These are phyloP conservation scores for Tachina fera DNA, from an alignment of 2,888 invertebrate species.

Conservation along the genomic window DNA sequence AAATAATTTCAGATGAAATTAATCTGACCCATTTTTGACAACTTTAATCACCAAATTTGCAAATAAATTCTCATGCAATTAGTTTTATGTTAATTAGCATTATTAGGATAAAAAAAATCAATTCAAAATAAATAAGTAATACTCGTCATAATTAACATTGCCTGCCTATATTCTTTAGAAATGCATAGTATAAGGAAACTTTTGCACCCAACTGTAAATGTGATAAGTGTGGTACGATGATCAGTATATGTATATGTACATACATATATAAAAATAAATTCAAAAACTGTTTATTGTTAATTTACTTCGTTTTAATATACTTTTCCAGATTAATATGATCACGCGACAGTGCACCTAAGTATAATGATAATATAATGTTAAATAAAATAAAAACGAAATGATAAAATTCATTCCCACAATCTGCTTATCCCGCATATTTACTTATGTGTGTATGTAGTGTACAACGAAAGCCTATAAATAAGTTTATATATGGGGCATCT, in stretches of 20 bases:
- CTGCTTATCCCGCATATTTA: no score
- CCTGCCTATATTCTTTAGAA: neutral
- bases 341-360: conserved; percentile 54
- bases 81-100: no score
- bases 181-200: neutral
- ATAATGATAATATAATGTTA: conserved; percentile 19
- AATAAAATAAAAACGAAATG: conserved; percentile 20
- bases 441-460: neutral
- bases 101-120: no score
- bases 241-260: conserved; percentile 10
- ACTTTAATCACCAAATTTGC: no score
- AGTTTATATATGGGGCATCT: no score
- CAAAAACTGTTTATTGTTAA: conserved; percentile 27
- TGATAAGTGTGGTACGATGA: conserved; percentile 46
- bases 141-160: no score
- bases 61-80: no score
- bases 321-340: conserved; percentile 57
- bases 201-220: neutral
- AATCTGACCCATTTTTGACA: no score
- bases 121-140: no score
- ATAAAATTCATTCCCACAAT: conserved; percentile 7
- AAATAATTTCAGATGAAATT: no score
- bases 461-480: no score
- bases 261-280: conserved; percentile 9
- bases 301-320: conserved; percentile 29